Evolutionary conservation across 2,888 invertebrate species (phyloP), one percentile per base, ranked within the genome.

Genomic region (Teinopalpus imperialis): DNA sequence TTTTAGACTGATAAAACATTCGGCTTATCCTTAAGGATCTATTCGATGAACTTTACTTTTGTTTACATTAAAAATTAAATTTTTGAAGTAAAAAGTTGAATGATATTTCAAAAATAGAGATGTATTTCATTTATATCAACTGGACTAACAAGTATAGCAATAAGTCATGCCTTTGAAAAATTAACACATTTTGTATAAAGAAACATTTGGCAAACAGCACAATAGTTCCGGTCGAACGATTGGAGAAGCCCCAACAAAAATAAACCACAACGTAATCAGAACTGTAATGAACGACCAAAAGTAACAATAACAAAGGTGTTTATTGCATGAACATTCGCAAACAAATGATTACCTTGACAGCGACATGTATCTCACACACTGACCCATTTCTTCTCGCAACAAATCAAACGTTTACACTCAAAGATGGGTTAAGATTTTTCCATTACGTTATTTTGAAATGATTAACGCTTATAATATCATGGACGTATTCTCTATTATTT

Each of bases 341-440:
- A 29, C 32, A 8, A 16, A 31, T 31, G 9, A 34, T 27, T 23
- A 20, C 27, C 26, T 34, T 34, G 35, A 34, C 27, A 35, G 20
- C 20, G 1, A 20, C 27, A 20, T n/a, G 20, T 8, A 39, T 18
- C 9, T 26, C 26, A 4, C 26, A 21, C 40, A 29, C 23, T 43
- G 27, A 34, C 43, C 43, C 43, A 43, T 35, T 43, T 43, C 43
- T 21, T 14, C 7, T 7, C 0, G 5, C 12, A 0, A 27, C 32
- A 8, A 34, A 43, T 34, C 42, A 43, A 24, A 29, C 18, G 8
- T 20, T 9, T 16, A 13, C 16, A 24, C 1, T 2, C 9, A 14
- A 26, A 27, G 3, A 27, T 7, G 16, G 16, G 7, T 0, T 5
- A 18, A 18, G 32, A 42, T 9, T 32, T 32, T 40, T 40, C 42